Percentiles rank a stretch among this genome's conserved stretches.
These are phyloP conservation scores for Alviniconcha marisindica DNA, from an alignment of 1,140 invertebrate species.

Conservation along the genomic window DNA sequence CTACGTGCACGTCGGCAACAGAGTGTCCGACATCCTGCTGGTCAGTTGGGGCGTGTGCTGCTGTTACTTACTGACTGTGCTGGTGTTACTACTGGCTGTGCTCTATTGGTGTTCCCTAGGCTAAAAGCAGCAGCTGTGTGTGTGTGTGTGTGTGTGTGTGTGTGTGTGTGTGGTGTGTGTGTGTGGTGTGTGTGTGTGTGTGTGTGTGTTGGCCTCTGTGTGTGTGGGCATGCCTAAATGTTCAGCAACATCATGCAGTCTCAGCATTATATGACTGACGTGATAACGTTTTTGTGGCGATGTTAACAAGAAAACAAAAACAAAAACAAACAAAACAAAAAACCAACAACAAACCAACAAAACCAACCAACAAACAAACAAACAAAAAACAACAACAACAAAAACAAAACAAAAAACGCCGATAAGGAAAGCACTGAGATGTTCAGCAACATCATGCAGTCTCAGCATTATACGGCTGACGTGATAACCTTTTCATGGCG, in stretches of 20 bases:
- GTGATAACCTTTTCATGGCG: too few species aligned
- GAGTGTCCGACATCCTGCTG: constrained; percentile 66
- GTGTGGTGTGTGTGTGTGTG: too few species aligned
- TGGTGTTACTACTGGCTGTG: neutral
- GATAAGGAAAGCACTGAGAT: constrained; percentile 56
- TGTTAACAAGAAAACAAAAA: constrained; percentile 57
- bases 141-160: too few species aligned
- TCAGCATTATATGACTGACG: neutral
- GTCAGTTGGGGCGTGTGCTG: too few species aligned
- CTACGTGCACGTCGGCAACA: constrained; percentile 88
- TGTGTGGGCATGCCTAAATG: constrained; percentile 22
- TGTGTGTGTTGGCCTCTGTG: constrained; percentile 29
- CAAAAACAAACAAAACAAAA: too few species aligned
- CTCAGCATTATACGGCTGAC: constrained; percentile 53
- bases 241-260: neutral
- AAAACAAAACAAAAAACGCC: too few species aligned
- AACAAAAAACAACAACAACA: too few species aligned
- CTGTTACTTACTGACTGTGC: too few species aligned
- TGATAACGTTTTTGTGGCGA: constrained; percentile 5
- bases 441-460: constrained; percentile 54
- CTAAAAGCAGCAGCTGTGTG: neutral
- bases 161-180: neutral
- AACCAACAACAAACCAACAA: too few species aligned
- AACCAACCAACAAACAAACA: too few species aligned
- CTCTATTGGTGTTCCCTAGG: neutral